phyloP scores from a whole-genome alignment of 2,113 vertebrate genomes.

The Salminus brasiliensis region DNA sequence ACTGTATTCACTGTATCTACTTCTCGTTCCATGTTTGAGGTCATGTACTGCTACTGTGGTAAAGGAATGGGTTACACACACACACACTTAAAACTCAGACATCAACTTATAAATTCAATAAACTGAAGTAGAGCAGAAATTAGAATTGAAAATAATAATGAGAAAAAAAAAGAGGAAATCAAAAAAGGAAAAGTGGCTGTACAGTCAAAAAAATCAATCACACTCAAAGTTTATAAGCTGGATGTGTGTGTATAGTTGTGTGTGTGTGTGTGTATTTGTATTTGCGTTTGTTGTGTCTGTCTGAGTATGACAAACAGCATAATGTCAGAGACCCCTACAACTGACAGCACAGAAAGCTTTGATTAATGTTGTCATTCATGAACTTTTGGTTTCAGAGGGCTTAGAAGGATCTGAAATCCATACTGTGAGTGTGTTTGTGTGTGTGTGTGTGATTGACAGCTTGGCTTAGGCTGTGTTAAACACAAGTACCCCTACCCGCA shows the following conservation, averaged over 20 bases:
- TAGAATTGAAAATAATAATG: constrained; percentile 13
- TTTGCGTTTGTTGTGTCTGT: not conserved
- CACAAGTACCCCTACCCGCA: not conserved
- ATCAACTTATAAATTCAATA: constrained; percentile 14
- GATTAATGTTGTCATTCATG: not conserved
- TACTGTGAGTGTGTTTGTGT: constrained; percentile 13
- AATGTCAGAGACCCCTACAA: not conserved
- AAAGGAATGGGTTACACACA: constrained; percentile 26
- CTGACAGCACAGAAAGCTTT: not conserved
- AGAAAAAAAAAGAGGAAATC: constrained; percentile 10
- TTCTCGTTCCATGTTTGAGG: constrained; percentile 49
- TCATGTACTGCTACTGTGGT: constrained; percentile 33
- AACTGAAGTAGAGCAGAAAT: constrained; percentile 18
- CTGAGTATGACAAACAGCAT: not conserved
- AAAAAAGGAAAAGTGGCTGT: constrained; percentile 28
- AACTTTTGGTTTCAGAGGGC: not conserved
- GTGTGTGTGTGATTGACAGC: constrained; percentile 16
- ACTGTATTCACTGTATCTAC: constrained; percentile 18
- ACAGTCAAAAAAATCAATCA: constrained; percentile 32
- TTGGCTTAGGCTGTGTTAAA: not conserved
- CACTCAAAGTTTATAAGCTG: not conserved
- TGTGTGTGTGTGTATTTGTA: not conserved
- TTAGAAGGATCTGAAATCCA: not conserved
- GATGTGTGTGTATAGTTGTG: no score
- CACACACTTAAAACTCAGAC: not conserved